Evolutionary conservation across 2,888 invertebrate genomes (phyloP), one percentile per base, ranked within the genome.

Genomic region (Caenorhabditis sulstoni): DNA sequence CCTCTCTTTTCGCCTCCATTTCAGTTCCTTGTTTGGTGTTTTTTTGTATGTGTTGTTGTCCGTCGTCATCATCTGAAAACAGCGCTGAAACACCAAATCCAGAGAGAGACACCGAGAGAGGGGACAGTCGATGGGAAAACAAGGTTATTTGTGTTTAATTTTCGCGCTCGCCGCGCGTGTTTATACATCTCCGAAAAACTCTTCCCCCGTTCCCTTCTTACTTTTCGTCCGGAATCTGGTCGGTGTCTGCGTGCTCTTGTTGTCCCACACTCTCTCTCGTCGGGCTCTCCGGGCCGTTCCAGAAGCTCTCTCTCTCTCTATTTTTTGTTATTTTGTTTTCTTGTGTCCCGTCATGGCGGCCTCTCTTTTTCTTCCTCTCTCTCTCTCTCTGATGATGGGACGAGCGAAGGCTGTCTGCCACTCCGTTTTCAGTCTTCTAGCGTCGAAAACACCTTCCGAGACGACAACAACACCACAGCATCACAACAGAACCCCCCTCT

Each of bases 251-350:
- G 29, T 7, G 4, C 29, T 53, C 59, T 61, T 61, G 59, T 61
- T 68, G 52, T 59, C 20, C 1, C 47, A 18, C 47, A 12, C 8
- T 50, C 50, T 58, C 52, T 68, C 4, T 29, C 29, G 29, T 29
- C 29, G 29, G n/a, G n/a, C n/a, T n/a, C n/a, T n/a, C 29, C 29
- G n/a, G n/a, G n/a, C 29, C 29, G 29, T 29, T 29, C 29, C 29
- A 29, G 29, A 29, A 29, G 29, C 29, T 7, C 29, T 7, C 52
- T 12, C 16, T n/a, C 37, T 49, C 22, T 20, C 41, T 59, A 50
- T 68, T 68, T 58, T 67, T 58, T 67, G 61, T 70, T 70, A 61
- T 70, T 61, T 70, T 70, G 70, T 70, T 70, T 61, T 70, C 16
- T 11, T 35, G 22, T 3, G 37, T 18, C 57, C 66, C 58, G 50